Conservation (phyloP, 2,797 vertebrate species). For the Pipistrellus pygmaeus region DNA sequence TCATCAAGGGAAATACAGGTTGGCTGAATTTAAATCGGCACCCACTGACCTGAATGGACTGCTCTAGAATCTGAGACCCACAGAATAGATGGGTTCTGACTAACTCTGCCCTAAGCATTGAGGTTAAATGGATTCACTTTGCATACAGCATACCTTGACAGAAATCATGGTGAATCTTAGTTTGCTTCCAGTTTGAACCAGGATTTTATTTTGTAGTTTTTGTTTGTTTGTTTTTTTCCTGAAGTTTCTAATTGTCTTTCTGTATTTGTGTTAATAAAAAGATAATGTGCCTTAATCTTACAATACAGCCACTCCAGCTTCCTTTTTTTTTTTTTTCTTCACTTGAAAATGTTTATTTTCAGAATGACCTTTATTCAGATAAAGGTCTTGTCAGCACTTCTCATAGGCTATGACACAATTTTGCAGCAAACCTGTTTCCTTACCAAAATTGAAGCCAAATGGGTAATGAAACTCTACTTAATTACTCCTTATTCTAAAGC, state of each 20-base stretch:
- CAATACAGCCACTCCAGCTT: background rate
- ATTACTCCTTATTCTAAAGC: conserved; percentile 15
- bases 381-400: conserved; percentile 34
- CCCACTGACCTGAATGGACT: background rate
- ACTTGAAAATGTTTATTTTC: conserved; percentile 60
- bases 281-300: conserved; percentile 19
- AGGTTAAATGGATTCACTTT: background rate
- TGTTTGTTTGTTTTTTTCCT: background rate
- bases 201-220: background rate
- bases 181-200: background rate
- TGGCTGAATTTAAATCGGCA: background rate
- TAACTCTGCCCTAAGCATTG: background rate
- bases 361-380: conserved; percentile 20
- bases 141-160: background rate
- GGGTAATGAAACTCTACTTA: background rate
- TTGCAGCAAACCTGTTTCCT: conserved; percentile 56
- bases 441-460: conserved; percentile 45
- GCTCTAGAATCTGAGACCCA: background rate
- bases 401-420: conserved; percentile 29
- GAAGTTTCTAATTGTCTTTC: conserved; percentile 33
- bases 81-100: background rate
- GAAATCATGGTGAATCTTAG: background rate
- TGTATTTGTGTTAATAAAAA: background rate
- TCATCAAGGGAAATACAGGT: background rate
- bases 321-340: too few relatives aligned